phyloP scores from a whole-genome alignment of 2,797 vertebrate species.

The Heliangelus exortis region DNA sequence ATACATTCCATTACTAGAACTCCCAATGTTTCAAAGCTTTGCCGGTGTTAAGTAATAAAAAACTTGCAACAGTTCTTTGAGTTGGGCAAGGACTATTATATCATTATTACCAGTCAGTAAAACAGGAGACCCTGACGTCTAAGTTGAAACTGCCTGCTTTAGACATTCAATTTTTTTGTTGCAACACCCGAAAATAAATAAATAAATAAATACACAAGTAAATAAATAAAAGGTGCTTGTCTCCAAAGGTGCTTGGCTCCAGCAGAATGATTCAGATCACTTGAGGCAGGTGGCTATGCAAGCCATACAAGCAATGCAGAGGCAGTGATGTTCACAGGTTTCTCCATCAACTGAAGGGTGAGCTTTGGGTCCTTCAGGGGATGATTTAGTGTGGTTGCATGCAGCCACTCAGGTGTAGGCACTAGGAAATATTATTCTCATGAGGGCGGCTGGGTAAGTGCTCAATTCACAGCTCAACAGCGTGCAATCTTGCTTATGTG shows the following conservation, averaged over 20 bases:
- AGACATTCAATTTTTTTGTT: conserved; percentile 3
- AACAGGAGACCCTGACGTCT: neutral
- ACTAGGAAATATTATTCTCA: neutral
- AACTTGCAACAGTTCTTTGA: neutral
- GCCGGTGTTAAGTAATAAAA: conserved; percentile 33
- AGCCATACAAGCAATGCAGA: neutral
- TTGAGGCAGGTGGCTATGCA: neutral
- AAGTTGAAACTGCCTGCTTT: conserved; percentile 16
- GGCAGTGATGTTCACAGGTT: neutral
- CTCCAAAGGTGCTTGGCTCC: neutral
- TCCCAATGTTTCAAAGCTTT: neutral
- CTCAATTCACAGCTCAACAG: conserved; percentile 17
- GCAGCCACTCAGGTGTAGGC: neutral
- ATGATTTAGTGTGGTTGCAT: neutral
- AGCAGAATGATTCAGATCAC: conserved; percentile 30
- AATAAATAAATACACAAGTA: no score
- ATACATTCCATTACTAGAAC: neutral
- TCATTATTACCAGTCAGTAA: neutral
- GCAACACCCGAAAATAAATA: conserved; percentile 2
- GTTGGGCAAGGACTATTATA: neutral
- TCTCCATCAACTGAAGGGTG: neutral
- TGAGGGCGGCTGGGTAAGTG: neutral
- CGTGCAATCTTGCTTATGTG: neutral
- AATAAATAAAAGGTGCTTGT: no score
- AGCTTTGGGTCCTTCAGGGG: neutral